Evolutionary conservation across 2,797 vertebrate species (phyloP), one percentile per base, ranked within the genome.

Genomic region (Neosilurus hyrtlii): DNA sequence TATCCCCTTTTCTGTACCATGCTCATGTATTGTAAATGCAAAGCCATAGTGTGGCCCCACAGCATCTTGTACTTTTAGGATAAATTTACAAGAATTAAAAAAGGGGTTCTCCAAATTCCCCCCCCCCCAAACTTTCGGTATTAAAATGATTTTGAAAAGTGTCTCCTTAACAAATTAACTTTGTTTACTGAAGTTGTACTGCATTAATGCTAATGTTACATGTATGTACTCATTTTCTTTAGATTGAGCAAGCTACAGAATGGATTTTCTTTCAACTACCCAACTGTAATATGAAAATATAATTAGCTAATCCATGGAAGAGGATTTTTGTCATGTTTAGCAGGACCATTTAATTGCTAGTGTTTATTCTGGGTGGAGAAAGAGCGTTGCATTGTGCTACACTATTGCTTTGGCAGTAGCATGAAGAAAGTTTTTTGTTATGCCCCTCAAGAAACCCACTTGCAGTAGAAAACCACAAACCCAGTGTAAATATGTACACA

Each of bases 1-100:
- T 93, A 92, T 80, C 30, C 59, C 49, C 68, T 72, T 37, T 78
- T 76, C 80, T 81, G 54, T 66, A 76, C 37, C 51, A 67, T 71
- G 11, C 51, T 81, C 57, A 79, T 67, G 18, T 85, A 78, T 70
- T 66, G 30, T 24, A 20, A 77, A 63, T 43, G 6, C 49, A 68
- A 71, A 83, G 57, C 63, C 81, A 82, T 87, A 77, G 86, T 61
- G 79, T 78, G 75, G 83, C 79, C 73, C 78, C 82, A 75, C 43
- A 67, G 68, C 65, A 67, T 80, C 37, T 68, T 78, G 10, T 43
- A n/a, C 22, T 62, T 62, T 82, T 72, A 65, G 52, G n/a, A 20
- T 67, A 49, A 51, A 68, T 54, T 9, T 68, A 37, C 3, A 15
- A 57, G 22, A 75, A 63, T 15, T 16, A 11, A 59, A n/a, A 82